phyloP scores from a whole-genome alignment of 1,140 invertebrate genomes.

The Adoxophyes honmai region DNA sequence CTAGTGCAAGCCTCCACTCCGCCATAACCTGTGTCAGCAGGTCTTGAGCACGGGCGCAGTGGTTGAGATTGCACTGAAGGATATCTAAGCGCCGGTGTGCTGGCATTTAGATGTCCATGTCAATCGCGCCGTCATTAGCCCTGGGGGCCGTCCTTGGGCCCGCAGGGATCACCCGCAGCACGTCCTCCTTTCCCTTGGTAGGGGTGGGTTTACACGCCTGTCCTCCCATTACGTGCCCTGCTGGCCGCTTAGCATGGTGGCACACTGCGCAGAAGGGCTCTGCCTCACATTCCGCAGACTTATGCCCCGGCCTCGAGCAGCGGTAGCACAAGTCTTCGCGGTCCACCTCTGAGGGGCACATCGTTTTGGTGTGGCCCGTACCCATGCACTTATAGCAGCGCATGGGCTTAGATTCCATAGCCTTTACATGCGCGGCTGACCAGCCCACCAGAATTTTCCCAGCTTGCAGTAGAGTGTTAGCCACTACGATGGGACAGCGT shows the following conservation, averaged over 20 bases:
- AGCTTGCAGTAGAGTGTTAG: no score
- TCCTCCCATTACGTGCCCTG: background rate
- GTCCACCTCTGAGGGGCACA: background rate
- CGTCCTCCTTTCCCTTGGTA: no score
- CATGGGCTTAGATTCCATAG: no score
- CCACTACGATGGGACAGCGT: no score
- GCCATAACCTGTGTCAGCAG: constrained; percentile 22
- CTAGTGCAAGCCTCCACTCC: constrained; percentile 16
- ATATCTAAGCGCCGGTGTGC: background rate
- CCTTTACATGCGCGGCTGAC: no score
- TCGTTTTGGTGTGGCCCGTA: no score
- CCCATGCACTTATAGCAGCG: no score
- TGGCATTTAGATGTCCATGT: background rate
- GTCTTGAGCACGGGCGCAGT: constrained; percentile 28
- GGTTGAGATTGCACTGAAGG: constrained; percentile 21
- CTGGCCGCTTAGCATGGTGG: background rate
- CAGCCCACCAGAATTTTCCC: no score
- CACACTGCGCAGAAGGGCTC: background rate
- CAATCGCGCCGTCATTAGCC: constrained; percentile 19
- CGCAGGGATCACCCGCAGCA: background rate
- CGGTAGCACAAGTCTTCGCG: background rate
- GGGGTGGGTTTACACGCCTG: background rate
- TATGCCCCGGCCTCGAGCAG: background rate
- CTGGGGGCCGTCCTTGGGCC: background rate
- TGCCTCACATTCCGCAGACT: background rate